These are phyloP conservation scores for Chlorops oryzae DNA, from an alignment of 1,140 invertebrate genomes.

Conservation along the genomic window DNA sequence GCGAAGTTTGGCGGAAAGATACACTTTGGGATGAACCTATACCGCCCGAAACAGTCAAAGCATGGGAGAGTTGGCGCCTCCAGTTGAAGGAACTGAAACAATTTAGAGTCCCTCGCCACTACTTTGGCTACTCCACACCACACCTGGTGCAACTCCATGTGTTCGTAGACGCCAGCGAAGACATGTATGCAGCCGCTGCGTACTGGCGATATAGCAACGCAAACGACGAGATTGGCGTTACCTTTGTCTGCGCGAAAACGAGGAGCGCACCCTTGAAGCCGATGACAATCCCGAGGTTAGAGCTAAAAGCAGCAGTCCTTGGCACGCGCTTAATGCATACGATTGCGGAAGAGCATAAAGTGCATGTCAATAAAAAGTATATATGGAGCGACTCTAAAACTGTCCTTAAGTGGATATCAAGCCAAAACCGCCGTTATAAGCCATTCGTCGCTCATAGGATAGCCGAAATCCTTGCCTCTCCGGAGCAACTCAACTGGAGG, in stretches of 20 bases:
- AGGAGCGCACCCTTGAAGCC: conserved; percentile 36
- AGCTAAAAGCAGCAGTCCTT: conserved; percentile 43
- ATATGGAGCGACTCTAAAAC: conserved; percentile 3
- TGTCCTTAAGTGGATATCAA: conserved; percentile 2
- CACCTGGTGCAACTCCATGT: no score
- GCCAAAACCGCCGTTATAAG: not conserved
- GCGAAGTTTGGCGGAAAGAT: no score
- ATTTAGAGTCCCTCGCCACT: no score
- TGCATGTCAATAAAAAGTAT: not conserved
- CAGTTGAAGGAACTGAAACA: no score
- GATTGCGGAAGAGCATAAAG: not conserved
- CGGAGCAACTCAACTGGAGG: conserved; percentile 22
- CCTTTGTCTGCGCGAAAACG: conserved; percentile 21
- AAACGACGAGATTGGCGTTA: no score
- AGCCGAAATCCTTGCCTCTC: conserved; percentile 20
- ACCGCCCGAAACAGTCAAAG: no score
- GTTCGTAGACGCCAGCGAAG: no score
- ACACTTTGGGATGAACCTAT: no score
- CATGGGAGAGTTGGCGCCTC: no score
- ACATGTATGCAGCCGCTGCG: conserved; percentile 26
- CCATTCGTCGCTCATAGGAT: conserved; percentile 30
- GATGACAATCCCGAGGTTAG: conserved; percentile 41
- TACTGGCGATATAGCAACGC: conserved; percentile 24
- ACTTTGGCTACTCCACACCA: no score
- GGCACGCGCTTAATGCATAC: conserved; percentile 25